Evolutionary conservation across 2,888 invertebrate genomes (phyloP).

Genomic region (Odontothrips loti): DNA sequence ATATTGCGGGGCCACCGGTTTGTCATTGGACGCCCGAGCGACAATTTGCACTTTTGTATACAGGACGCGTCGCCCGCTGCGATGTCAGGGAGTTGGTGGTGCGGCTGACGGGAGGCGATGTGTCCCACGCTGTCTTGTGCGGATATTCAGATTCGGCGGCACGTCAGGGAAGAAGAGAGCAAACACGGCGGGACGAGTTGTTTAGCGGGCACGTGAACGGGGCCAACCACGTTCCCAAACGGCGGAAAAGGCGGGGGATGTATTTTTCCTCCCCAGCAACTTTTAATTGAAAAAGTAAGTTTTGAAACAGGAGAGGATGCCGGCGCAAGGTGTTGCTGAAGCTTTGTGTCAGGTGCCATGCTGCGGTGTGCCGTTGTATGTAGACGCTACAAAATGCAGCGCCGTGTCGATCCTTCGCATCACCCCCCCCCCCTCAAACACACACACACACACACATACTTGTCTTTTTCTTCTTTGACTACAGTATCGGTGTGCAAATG

Average conservation of each 20-base stretch:
- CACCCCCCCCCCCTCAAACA: too few species aligned
- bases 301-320: background rate
- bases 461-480: too few species aligned
- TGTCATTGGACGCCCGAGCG: background rate
- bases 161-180: background rate
- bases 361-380: too few species aligned
- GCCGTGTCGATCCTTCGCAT: too few species aligned
- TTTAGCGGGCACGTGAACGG: too few species aligned
- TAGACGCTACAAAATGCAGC: too few species aligned
- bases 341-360: background rate
- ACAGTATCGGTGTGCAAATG: too few species aligned
- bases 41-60: background rate
- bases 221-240: too few species aligned
- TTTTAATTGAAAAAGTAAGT: constrained; percentile 18
- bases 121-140: background rate
- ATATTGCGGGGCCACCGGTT: background rate
- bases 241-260: background rate
- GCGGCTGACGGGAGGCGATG: too few species aligned
- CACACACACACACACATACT: too few species aligned
- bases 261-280: background rate
- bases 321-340: background rate
- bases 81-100: background rate
- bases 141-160: background rate
- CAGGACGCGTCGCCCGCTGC: background rate
- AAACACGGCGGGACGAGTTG: too few species aligned